Conservation (phyloP, 2,113 vertebrate species). For the Clarias macrocephalus region DNA sequence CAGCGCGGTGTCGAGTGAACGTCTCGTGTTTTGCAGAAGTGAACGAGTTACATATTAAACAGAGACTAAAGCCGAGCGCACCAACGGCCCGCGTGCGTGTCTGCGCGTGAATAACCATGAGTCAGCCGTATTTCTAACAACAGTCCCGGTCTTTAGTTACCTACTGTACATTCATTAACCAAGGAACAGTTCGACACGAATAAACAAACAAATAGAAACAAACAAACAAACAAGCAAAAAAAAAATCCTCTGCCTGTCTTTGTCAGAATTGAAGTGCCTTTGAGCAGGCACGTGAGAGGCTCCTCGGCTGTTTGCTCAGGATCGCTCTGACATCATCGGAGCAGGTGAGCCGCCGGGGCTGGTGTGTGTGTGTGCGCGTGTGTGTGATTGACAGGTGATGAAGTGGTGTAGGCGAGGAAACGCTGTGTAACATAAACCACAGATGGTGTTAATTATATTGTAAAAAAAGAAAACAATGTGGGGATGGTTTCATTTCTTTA, state of each 20-base stretch:
- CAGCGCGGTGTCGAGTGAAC: not conserved
- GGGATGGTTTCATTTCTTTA: not conserved
- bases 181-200: not conserved
- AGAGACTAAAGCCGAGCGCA: not conserved
- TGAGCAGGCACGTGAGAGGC: not conserved
- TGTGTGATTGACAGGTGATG: not conserved
- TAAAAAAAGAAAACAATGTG: not conserved
- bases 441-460: not conserved
- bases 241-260: not conserved
- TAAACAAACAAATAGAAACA: not conserved
- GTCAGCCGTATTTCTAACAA: not conserved
- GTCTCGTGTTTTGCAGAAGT: not conserved
- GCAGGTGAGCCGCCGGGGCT: not conserved
- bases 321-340: not conserved
- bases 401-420: not conserved
- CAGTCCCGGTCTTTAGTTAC: not conserved
- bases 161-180: not conserved
- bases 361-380: too few species aligned
- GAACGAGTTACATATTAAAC: constrained; percentile 18
- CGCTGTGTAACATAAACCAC: not conserved
- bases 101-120: not conserved
- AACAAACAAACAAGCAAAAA: too few species aligned
- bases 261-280: not conserved
- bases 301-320: not conserved
- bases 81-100: not conserved